Percentiles rank a stretch among this genome's conserved stretches.
These are phyloP conservation scores for Sparidentex hasta DNA, from an alignment of 2,797 vertebrate genomes.

Conservation along the genomic window DNA sequence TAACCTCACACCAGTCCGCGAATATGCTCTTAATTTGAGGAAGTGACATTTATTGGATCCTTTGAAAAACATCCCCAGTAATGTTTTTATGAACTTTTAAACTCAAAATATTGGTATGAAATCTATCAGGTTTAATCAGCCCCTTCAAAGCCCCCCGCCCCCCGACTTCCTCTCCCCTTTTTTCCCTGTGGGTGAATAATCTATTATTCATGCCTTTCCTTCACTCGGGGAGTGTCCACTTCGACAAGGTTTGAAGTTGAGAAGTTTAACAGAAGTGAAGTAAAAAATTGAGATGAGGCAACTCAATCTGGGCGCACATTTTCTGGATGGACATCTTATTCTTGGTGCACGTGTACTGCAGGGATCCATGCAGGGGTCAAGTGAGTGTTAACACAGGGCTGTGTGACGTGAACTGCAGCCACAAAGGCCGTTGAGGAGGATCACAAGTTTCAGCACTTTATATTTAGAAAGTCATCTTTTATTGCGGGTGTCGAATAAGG, in stretches of 20 bases:
- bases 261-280: conserved; percentile 66
- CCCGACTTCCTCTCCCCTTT: conserved; percentile 50
- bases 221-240: conserved; percentile 58
- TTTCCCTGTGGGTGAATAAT: conserved; percentile 65
- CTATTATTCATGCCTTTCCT: conserved; percentile 69
- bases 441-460: too few species aligned
- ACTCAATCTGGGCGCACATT: conserved; percentile 53
- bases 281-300: conserved; percentile 59
- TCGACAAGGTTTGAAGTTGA: conserved; percentile 68
- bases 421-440: neutral
- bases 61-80: conserved; percentile 39
- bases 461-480: neutral
- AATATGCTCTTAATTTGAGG: conserved; percentile 46
- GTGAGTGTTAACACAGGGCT: conserved; percentile 34
- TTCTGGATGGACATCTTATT: conserved; percentile 49
- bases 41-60: conserved; percentile 20
- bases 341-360: conserved; percentile 16
- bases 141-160: conserved; percentile 28
- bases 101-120: conserved; percentile 49
- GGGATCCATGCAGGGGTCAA: conserved; percentile 36
- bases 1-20: conserved; percentile 27
- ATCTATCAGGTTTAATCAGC: conserved; percentile 65
- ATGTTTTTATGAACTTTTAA: conserved; percentile 52
- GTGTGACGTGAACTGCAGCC: conserved; percentile 14
- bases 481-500: neutral